Conservation (phyloP, 2,797 vertebrate species). For the Chloroceryle inda region DNA sequence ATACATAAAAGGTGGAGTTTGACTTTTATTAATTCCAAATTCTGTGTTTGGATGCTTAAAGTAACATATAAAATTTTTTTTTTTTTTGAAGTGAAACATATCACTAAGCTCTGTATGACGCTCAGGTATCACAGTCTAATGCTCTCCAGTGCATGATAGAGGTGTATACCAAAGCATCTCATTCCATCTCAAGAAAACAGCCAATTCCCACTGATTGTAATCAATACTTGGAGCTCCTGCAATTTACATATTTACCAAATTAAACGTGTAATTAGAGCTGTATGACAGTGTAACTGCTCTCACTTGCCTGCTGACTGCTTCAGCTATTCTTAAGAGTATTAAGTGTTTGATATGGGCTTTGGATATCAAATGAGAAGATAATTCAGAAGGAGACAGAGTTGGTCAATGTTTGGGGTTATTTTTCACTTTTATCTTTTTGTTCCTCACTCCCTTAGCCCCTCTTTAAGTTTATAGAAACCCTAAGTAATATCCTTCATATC, state of each 20-base stretch:
- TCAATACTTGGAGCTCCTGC: constrained; percentile 8
- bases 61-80: not conserved
- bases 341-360: not conserved
- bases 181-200: not conserved
- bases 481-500: not conserved
- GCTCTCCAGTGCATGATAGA: rapidly evolving
- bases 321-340: not conserved
- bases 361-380: not conserved
- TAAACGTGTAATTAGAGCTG: not conserved
- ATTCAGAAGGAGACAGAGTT: not conserved
- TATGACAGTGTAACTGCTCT: not conserved
- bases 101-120: not conserved
- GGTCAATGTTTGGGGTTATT: not conserved
- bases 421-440: too few species aligned
- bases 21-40: not conserved
- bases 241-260: not conserved
- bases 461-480: not conserved
- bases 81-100: not conserved
- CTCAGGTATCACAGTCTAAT: not conserved
- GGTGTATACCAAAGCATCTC: not conserved
- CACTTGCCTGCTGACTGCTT: not conserved
- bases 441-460: too few species aligned
- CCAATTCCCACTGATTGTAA: not conserved
- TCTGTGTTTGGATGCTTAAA: not conserved
- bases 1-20: not conserved